Percentiles rank a stretch among this genome's conserved stretches.
These are phyloP conservation scores for Meiosimyza platycephala DNA, from an alignment of 2,888 invertebrate species.

Conservation along the genomic window DNA sequence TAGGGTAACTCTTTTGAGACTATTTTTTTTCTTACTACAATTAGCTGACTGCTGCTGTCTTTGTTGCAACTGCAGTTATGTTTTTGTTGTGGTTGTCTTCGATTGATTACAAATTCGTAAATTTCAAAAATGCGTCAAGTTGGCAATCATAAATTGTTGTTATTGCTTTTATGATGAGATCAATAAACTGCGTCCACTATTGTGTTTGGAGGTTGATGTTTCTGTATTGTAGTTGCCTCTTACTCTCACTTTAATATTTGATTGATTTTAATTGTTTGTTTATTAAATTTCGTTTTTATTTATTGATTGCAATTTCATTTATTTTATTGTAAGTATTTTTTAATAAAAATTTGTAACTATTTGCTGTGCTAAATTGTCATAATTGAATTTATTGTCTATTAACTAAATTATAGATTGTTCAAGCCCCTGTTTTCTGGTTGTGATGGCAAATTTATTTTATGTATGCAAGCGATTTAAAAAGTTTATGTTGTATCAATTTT, in stretches of 20 bases:
- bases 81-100: constrained; percentile 10
- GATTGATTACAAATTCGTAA: neutral
- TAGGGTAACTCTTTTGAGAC: constrained; percentile 23
- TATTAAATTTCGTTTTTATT: constrained; percentile 8
- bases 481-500: neutral
- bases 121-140: constrained; percentile 1
- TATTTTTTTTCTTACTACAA: neutral
- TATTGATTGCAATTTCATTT: constrained; percentile 2
- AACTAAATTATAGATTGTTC: too few relatives aligned
- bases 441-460: neutral
- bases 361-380: too few relatives aligned
- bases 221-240: neutral
- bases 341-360: too few relatives aligned
- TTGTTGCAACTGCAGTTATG: constrained; percentile 37
- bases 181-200: neutral
- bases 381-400: too few relatives aligned
- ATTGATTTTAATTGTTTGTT: constrained; percentile 13
- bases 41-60: neutral
- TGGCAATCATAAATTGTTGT: neutral
- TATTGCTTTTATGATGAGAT: neutral
- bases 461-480: neutral
- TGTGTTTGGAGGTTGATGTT: neutral
- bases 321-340: neutral
- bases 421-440: too few relatives aligned
- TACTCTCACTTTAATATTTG: neutral